These are phyloP conservation scores for Penaeus monodon DNA, from an alignment of 2,888 invertebrate genomes.

Conservation along the genomic window DNA sequence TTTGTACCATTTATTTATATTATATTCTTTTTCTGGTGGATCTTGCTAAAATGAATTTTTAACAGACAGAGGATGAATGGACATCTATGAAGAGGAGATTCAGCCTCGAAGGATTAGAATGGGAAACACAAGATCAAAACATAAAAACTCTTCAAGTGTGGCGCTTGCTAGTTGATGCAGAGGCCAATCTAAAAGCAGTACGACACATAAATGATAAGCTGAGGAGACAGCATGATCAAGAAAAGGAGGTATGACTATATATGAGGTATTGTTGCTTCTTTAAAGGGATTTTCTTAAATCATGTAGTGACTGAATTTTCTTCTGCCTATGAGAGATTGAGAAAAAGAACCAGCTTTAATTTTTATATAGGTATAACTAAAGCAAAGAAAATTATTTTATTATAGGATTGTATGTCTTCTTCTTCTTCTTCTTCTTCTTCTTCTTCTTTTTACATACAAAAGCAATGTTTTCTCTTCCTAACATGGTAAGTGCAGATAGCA, in stretches of 20 bases:
- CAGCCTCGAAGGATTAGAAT: slow-evolving; percentile 70
- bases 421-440: too few relatives aligned
- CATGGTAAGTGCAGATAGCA: too few relatives aligned
- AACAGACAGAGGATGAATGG: slow-evolving; percentile 69
- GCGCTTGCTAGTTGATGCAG: slow-evolving; percentile 71
- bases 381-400: too few relatives aligned
- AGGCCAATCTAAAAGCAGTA: slow-evolving; percentile 70
- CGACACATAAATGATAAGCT: slow-evolving; percentile 71
- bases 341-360: too few relatives aligned
- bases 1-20: background rate
- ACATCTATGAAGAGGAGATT: slow-evolving; percentile 69
- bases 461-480: too few relatives aligned
- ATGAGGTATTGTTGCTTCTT: too few relatives aligned
- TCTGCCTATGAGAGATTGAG: too few relatives aligned
- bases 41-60: background rate
- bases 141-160: slow-evolving; percentile 70
- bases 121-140: slow-evolving; percentile 68
- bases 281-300: too few relatives aligned
- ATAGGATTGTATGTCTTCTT: too few relatives aligned
- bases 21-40: background rate
- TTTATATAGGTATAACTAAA: too few relatives aligned
- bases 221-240: slow-evolving; percentile 70
- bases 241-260: slow-evolving; percentile 68
- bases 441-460: too few relatives aligned
- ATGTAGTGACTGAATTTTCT: too few relatives aligned